Percentiles rank a stretch among this genome's conserved stretches.
Evolutionary conservation across 2,888 invertebrate species (phyloP).

Genomic region (Rhopalosiphum nymphaeae): DNA sequence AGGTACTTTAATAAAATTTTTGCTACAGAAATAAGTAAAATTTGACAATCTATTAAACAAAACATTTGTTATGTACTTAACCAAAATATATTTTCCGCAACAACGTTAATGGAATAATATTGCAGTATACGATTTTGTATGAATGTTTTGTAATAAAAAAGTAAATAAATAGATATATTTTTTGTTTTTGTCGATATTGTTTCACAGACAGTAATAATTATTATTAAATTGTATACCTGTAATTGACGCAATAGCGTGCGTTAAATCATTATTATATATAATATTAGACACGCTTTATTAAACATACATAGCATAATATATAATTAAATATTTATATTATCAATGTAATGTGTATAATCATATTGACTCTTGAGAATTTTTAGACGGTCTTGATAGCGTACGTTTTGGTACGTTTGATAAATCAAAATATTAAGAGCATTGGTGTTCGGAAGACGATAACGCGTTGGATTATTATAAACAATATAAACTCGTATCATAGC

Average conservation of each 20-base stretch:
- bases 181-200: not conserved
- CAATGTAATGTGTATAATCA: not conserved
- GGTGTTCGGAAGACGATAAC: not conserved
- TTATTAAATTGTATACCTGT: not conserved
- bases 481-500: not conserved
- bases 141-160: not conserved
- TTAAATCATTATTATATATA: not conserved
- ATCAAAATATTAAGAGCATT: constrained; percentile 31
- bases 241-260: not conserved
- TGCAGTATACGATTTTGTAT: not conserved
- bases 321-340: not conserved
- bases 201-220: not conserved
- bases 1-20: not conserved
- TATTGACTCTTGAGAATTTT: not conserved
- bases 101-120: not conserved
- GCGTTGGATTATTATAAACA: constrained; percentile 17
- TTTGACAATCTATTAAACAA: not conserved
- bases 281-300: not conserved
- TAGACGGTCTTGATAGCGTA: not conserved
- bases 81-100: not conserved
- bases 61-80: not conserved
- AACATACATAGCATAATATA: not conserved
- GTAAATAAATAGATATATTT: not conserved
- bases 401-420: not conserved
- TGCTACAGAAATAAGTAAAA: not conserved